Base-by-base conservation (phyloP, 2,888 invertebrate genomes). In the Erebia ligea region DNA sequence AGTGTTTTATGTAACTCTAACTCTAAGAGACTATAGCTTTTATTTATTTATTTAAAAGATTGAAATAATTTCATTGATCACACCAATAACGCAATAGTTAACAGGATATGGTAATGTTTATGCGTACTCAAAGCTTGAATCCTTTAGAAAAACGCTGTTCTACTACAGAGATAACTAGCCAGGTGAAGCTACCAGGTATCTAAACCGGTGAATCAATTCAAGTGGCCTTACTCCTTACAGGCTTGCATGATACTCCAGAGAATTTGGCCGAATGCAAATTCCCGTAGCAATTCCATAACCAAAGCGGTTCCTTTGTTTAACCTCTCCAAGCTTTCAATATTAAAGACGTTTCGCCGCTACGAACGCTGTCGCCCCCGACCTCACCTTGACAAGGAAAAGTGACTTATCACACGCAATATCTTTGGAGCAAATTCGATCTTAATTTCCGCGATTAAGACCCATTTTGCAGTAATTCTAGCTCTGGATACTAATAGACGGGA, bases 341-440 rank as follows among this genome's bases (percentile, higher is more conserved):
- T 83, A 85, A 86, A 86, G 82, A 83, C 81, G 84, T 83, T 79
- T 87, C 78, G 78, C 82, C 82, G 79, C 81, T 82, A 85, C 82
- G 81, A 84, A 11, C 82, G 81, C 79, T 76, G 79, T 78, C 81
- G 78, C 78, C 79, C 79, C 77, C 75, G 73, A 73, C 73, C 70
- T 72, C 76, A 70, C 73, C 71, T 69, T 57, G 64, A 52, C 66
- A 77, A 69, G 73, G 71, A 75, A 78, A 85, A 85, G 74, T 81
- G 78, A 80, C 74, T 74, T 84, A 85, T 69, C 71, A 77, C 77
- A 69, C 71, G 76, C 3, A 77, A 73, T 73, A 70, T 76, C 19
- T 21, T 79, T 77, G 70, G 78, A 80, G 83, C 80, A 83, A 86
- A 84, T 79, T 82, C 80, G 79, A 80, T 83, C 78, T 78, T 88